Conservation (phyloP, 2,797 vertebrate genomes). For the Emydoidea blandingii region DNA sequence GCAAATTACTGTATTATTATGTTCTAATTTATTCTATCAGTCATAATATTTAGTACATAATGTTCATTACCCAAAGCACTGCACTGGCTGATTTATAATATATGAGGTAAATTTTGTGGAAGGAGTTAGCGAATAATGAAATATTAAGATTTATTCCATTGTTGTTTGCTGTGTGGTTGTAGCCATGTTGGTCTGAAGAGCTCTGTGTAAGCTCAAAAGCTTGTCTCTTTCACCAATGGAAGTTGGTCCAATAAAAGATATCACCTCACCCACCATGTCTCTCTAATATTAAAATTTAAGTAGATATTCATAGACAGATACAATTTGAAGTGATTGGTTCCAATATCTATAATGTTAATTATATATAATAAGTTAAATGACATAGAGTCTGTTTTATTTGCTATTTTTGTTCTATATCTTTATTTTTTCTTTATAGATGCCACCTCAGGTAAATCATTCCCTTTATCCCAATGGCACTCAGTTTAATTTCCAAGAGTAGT, state of each 20-base stretch:
- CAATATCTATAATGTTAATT: background rate
- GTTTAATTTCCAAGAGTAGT: background rate
- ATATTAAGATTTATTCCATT: background rate
- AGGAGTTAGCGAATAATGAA: background rate
- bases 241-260: background rate
- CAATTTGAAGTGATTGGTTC: background rate
- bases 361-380: background rate
- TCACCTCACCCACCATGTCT: background rate
- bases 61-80: background rate
- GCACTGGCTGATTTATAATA: background rate
- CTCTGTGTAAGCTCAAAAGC: background rate
- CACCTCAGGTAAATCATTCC: background rate
- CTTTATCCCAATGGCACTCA: background rate
- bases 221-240: background rate
- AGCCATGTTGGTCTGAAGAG: background rate
- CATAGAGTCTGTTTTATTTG: background rate
- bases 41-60: background rate
- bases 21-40: background rate
- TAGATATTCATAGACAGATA: background rate
- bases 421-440: background rate
- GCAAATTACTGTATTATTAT: background rate
- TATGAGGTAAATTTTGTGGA: background rate
- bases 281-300: background rate
- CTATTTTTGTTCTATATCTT: too few relatives aligned
- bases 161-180: background rate